A percentile compares a stretch with the other conserved stretches of the same genome.
These are phyloP conservation scores for Carcinoscorpius rotundicauda DNA, from an alignment of 1,140 invertebrate genomes.

Conservation along the genomic window DNA sequence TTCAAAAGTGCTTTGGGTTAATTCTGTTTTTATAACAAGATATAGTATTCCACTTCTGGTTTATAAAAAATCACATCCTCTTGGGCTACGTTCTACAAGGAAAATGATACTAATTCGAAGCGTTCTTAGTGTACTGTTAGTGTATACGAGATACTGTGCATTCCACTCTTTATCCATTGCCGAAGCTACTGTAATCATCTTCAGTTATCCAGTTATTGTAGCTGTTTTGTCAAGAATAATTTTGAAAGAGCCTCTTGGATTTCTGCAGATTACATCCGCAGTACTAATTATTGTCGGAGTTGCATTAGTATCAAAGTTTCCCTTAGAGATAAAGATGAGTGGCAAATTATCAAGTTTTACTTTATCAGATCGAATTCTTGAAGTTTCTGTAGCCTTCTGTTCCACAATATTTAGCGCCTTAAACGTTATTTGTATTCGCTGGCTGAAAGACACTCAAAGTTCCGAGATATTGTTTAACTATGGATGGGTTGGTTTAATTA, in stretches of 20 bases:
- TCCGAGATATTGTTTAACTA: constrained; percentile 16
- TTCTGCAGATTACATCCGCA: constrained; percentile 40
- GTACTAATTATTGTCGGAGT: constrained; percentile 39
- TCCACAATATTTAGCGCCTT: constrained; percentile 78
- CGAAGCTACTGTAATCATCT: constrained; percentile 46
- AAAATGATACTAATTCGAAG: no score
- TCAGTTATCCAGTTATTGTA: constrained; percentile 45
- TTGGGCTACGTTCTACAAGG: no score
- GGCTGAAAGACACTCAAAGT: constrained; percentile 47
- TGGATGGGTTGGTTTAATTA: constrained; percentile 53
- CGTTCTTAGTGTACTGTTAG: no score
- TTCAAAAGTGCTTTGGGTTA: no score
- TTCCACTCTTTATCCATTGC: constrained; percentile 44
- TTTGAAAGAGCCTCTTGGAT: constrained; percentile 42
- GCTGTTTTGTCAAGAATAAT: constrained; percentile 42
- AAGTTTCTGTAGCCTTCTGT: constrained; percentile 62
- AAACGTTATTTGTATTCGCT: constrained; percentile 65
- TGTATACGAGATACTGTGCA: constrained; percentile 28
- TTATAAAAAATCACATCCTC: no score
- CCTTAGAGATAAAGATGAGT: constrained; percentile 31
- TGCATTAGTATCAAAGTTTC: constrained; percentile 40
- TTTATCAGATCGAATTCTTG: constrained; percentile 41
- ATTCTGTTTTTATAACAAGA: no score
- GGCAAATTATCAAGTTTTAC: constrained; percentile 12
- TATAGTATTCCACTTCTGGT: no score